These are phyloP conservation scores for Condylura cristata DNA, from an alignment of 2,113 vertebrate genomes.

Conservation along the genomic window DNA sequence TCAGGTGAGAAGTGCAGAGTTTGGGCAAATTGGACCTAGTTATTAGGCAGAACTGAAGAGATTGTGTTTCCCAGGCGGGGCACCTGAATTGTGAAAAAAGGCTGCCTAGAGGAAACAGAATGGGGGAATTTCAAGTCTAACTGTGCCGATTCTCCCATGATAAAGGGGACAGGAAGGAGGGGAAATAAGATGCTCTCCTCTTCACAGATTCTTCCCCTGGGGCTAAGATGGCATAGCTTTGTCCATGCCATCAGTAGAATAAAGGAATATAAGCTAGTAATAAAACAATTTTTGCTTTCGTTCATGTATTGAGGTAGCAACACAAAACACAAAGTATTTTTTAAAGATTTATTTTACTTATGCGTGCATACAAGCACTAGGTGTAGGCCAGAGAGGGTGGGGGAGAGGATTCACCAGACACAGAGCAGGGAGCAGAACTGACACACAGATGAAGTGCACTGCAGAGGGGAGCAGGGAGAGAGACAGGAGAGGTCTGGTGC, in stretches of 20 bases:
- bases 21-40: neutral
- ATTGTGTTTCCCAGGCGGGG: neutral
- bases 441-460: too few species aligned
- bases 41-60: neutral
- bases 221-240: neutral
- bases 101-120: neutral
- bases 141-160: neutral
- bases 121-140: neutral
- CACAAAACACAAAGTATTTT: neutral
- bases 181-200: neutral
- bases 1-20: neutral
- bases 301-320: neutral
- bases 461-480: too few species aligned
- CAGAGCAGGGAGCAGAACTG: too few species aligned
- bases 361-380: too few species aligned
- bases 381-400: too few species aligned
- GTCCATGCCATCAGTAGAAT: neutral
- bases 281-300: neutral
- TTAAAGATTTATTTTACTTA: too few species aligned
- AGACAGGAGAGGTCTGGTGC: too few species aligned
- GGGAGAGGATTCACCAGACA: too few species aligned
- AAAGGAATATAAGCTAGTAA: neutral
- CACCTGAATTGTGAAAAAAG: neutral
- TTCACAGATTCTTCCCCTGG: neutral
- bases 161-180: neutral